A percentile compares a stretch with the other conserved stretches of the same genome.
Evolutionary conservation across 2,888 invertebrate species (phyloP).

Genomic region (Germaria angustata): DNA sequence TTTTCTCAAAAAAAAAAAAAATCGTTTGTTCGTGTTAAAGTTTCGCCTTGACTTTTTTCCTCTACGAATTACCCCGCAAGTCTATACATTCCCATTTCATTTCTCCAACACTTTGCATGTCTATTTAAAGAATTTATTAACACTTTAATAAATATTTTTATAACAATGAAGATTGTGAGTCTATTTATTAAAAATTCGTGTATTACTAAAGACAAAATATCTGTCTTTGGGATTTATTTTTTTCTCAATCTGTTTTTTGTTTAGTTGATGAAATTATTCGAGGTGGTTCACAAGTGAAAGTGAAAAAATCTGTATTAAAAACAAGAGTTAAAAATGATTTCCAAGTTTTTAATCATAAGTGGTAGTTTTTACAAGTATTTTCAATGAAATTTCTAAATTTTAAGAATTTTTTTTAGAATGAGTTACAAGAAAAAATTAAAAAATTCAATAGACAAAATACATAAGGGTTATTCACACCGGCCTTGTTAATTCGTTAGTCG

Average conservation of each 20-base stretch:
- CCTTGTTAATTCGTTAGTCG: no score
- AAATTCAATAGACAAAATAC: no score
- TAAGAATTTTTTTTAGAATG: no score
- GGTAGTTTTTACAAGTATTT: neutral
- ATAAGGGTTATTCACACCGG: no score
- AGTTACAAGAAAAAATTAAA: no score
- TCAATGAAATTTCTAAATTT: neutral
- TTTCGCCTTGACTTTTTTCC: no score
- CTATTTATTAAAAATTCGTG: no score
- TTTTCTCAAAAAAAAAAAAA: no score
- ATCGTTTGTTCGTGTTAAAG: no score
- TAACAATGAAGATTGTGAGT: neutral
- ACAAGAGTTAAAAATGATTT: conserved; percentile 5
- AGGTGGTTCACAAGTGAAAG: conserved; percentile 36
- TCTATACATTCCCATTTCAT: neutral
- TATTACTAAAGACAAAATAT: neutral
- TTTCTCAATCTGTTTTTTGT: neutral
- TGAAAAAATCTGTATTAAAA: neutral
- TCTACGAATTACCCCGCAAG: neutral
- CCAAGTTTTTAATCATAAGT: neutral
- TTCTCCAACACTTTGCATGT: neutral
- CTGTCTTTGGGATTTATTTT: neutral
- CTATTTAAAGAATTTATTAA: conserved; percentile 47
- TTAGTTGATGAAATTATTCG: conserved; percentile 41
- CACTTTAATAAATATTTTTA: neutral